phyloP scores from a whole-genome alignment of 2,113 vertebrate genomes.

The Ophiodon elongatus region DNA sequence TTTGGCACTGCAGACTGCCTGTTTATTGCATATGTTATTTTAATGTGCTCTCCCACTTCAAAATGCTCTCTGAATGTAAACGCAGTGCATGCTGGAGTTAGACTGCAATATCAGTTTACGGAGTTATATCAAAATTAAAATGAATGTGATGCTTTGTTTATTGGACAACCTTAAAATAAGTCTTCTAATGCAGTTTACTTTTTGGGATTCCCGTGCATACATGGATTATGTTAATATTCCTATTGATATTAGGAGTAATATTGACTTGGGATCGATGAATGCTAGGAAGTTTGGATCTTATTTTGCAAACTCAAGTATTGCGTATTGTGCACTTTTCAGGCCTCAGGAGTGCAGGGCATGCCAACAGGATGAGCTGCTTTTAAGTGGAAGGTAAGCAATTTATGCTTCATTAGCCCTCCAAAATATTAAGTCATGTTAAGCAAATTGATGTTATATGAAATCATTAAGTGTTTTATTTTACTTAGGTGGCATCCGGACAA shows the following conservation, averaged over 20 bases:
- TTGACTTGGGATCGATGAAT: background rate
- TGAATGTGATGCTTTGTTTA: background rate
- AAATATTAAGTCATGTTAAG: background rate
- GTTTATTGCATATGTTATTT: conserved; percentile 14
- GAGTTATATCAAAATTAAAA: conserved; percentile 32
- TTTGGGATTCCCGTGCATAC: background rate
- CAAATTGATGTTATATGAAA: background rate
- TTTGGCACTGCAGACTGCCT: conserved; percentile 8
- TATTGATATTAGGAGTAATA: background rate
- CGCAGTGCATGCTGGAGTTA: background rate
- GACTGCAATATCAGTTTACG: conserved; percentile 19
- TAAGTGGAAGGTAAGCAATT: background rate
- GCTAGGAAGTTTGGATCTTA: background rate
- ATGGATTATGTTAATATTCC: background rate
- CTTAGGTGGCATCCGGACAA: background rate
- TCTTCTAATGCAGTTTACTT: background rate
- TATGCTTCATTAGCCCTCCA: background rate
- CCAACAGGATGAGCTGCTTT: background rate
- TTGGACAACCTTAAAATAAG: conserved; percentile 9
- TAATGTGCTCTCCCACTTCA: conserved; percentile 5
- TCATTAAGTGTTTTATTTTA: background rate
- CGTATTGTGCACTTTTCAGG: background rate
- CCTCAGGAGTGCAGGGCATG: background rate
- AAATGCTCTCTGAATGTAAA: conserved; percentile 3
- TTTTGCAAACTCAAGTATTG: background rate